These are phyloP conservation scores for Athene noctua DNA, from an alignment of 2,113 vertebrate genomes.

Conservation along the genomic window DNA sequence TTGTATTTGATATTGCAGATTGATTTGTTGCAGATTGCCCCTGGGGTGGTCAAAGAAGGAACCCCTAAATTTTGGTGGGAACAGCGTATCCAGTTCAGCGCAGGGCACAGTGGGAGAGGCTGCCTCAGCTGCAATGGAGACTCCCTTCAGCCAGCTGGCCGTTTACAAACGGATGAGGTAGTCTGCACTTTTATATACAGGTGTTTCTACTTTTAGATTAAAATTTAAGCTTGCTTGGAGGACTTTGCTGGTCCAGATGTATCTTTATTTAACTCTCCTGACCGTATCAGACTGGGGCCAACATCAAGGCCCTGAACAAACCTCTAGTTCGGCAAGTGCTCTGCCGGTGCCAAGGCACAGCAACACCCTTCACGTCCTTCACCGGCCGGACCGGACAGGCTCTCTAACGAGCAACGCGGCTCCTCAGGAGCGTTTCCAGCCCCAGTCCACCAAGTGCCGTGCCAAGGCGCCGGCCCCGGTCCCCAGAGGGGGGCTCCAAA, in stretches of 20 bases:
- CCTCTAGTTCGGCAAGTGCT: fast-evolving
- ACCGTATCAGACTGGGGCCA: too few species aligned
- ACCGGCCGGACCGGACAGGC: fast-evolving
- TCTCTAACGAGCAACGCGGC: neutral
- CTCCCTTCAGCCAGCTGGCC: fast-evolving
- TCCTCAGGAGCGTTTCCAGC: fast-evolving
- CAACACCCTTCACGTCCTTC: neutral
- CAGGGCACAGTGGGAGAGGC: neutral
- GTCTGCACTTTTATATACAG: fast-evolving
- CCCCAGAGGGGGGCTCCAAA: too few species aligned
- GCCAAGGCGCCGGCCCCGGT: neutral
- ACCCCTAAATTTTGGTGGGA: too few species aligned
- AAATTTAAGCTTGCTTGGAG: neutral
- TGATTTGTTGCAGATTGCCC: neutral
- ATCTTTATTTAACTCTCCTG: neutral
- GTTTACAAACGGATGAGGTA: fast-evolving
- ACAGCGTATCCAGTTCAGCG: fast-evolving
- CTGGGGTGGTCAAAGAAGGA: neutral
- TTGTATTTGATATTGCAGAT: neutral
- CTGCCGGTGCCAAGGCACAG: neutral
- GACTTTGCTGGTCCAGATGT: neutral
- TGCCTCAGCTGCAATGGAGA: too few species aligned
- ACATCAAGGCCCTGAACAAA: fast-evolving
- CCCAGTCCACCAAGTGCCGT: too few species aligned
- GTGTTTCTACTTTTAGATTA: fast-evolving